Percentiles rank a stretch among this genome's conserved stretches.
phyloP scores from a whole-genome alignment of 2,888 invertebrate species.

The Heliconius erato region DNA sequence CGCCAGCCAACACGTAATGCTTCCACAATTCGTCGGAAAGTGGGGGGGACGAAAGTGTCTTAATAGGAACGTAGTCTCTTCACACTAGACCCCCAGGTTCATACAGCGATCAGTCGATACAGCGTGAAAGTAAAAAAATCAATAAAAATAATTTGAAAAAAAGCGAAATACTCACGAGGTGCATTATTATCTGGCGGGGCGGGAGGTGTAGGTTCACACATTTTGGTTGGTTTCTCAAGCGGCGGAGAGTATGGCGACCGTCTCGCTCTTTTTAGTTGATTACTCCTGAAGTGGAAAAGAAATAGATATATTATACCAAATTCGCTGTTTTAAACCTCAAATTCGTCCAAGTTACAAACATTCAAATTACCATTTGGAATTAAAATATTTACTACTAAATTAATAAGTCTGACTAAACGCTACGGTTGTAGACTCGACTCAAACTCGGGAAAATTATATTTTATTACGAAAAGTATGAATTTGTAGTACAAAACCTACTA shows the following conservation, averaged over 20 bases:
- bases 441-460: too few species aligned
- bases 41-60: background rate
- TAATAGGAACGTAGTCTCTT: background rate
- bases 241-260: conserved; percentile 64
- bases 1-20: background rate
- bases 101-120: background rate
- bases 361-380: too few species aligned
- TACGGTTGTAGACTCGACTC: too few species aligned
- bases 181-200: conserved; percentile 73
- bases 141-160: background rate
- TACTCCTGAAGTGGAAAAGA: conserved; percentile 61
- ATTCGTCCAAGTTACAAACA: too few species aligned
- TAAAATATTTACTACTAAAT: too few species aligned
- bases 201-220: conserved; percentile 64
- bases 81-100: background rate
- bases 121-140: background rate
- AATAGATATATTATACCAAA: conserved; percentile 24
- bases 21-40: background rate
- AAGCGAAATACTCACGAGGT: conserved; percentile 57
- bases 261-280: conserved; percentile 66
- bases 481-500: too few species aligned
- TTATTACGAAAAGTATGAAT: too few species aligned
- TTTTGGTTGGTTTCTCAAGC: conserved; percentile 60
- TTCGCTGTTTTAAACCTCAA: too few species aligned
- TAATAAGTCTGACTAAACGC: too few species aligned